Evolutionary conservation across 2,888 invertebrate species (phyloP).

Genomic region (Argynnis bischoffii): DNA sequence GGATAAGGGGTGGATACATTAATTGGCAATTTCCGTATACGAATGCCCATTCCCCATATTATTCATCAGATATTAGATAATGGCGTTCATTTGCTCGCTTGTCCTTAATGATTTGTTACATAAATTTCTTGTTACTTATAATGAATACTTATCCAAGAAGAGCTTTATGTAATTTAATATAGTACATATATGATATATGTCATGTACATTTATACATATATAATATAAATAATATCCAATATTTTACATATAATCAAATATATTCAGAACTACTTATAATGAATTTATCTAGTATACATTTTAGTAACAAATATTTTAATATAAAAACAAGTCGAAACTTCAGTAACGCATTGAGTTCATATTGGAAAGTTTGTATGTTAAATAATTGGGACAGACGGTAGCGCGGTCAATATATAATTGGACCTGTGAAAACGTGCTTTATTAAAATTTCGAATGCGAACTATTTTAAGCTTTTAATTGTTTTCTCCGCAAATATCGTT

Average conservation of each 20-base stretch:
- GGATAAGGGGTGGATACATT: slow-evolving; percentile 55
- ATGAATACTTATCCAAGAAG: neutral
- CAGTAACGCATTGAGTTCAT: neutral
- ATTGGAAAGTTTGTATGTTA: neutral
- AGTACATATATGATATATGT: too few relatives aligned
- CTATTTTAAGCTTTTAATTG: too few relatives aligned
- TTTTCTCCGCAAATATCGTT: too few relatives aligned
- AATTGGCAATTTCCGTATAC: slow-evolving; percentile 70
- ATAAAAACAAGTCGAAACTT: neutral
- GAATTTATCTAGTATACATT: too few relatives aligned
- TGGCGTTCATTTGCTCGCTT: slow-evolving; percentile 53
- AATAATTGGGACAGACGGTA: slow-evolving; percentile 4
- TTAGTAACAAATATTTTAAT: too few relatives aligned
- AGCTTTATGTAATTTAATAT: too few relatives aligned
- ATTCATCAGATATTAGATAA: slow-evolving; percentile 62
- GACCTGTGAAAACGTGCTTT: neutral
- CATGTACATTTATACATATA: too few relatives aligned
- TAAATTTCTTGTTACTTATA: neutral
- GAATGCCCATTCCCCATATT: slow-evolving; percentile 51
- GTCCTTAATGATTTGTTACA: slow-evolving; percentile 21
- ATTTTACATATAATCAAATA: too few relatives aligned
- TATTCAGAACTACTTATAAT: too few relatives aligned
- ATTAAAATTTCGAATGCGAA: neutral
- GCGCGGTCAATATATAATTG: slow-evolving; percentile 5
- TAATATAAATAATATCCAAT: too few relatives aligned